phyloP scores from a whole-genome alignment of 2,888 invertebrate genomes.

The Cephus runcator region DNA sequence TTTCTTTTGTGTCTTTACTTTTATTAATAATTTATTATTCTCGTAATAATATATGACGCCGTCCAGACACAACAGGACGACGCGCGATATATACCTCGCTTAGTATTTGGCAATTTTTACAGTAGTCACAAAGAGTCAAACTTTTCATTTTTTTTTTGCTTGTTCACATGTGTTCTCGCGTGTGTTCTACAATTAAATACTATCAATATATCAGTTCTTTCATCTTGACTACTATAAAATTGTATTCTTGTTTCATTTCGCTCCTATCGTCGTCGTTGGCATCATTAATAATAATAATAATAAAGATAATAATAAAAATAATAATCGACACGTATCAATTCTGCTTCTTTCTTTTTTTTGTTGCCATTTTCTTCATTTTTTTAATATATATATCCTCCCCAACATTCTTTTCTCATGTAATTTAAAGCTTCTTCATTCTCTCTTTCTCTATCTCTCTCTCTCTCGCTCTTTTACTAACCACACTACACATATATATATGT shows the following conservation, averaged over 20 bases:
- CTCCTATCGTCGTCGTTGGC: constrained; percentile 19
- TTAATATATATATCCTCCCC: constrained; percentile 27
- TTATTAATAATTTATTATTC: constrained; percentile 66
- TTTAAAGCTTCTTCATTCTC: constrained; percentile 18
- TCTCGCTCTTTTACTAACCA: neutral
- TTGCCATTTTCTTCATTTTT: constrained; percentile 8
- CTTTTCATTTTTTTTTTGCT: constrained; percentile 37
- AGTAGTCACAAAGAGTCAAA: constrained; percentile 62
- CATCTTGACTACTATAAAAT: constrained; percentile 65
- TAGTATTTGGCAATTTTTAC: constrained; percentile 65
- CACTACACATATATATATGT: neutral
- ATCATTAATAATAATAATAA: neutral
- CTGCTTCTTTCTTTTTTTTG: constrained; percentile 17
- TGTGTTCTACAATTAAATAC: constrained; percentile 57
- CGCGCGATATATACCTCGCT: constrained; percentile 49
- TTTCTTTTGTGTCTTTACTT: constrained; percentile 28
- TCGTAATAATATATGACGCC: constrained; percentile 62
- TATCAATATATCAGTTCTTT: constrained; percentile 70
- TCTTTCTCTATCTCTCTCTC: neutral
- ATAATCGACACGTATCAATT: neutral
- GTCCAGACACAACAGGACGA: constrained; percentile 43
- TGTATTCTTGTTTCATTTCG: constrained; percentile 55
- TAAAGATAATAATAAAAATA: too few relatives aligned
- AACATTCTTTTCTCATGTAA: constrained; percentile 23
- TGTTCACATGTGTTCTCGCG: constrained; percentile 11